Conservation (phyloP, 2,888 invertebrate species). For the Nephrotoma flavescens region DNA sequence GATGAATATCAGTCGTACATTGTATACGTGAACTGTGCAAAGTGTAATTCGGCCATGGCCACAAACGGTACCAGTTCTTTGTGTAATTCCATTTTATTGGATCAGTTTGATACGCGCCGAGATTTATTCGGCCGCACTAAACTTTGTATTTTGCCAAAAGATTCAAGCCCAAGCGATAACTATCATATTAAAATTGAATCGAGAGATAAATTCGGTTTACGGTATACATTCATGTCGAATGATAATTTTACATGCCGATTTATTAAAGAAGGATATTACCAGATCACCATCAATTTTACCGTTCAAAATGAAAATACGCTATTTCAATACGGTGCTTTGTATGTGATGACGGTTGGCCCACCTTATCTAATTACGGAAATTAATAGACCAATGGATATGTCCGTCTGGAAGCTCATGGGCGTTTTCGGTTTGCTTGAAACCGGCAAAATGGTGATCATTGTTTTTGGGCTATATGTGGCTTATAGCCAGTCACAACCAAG, state of each 20-base stretch:
- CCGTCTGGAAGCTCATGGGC: background rate
- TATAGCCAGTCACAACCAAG: background rate
- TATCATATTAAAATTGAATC: background rate
- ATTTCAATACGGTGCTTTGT: background rate
- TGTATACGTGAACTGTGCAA: no score
- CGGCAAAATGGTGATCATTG: background rate
- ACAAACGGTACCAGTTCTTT: no score
- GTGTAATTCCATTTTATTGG: no score
- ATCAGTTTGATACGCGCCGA: background rate
- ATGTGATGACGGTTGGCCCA: background rate
- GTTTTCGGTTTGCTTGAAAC: background rate
- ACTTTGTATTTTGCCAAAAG: background rate
- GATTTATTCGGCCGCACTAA: background rate
- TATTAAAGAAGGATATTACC: background rate
- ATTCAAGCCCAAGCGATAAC: background rate
- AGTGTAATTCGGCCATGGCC: no score
- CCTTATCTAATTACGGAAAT: background rate
- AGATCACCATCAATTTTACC: background rate
- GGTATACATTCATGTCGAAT: background rate
- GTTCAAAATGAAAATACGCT: background rate
- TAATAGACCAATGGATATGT: background rate
- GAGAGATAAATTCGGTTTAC: background rate
- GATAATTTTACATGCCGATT: background rate
- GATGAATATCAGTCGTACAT: no score
- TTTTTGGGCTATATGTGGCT: background rate